These are phyloP conservation scores for Drosophila kurseongensis DNA, from an alignment of 1,140 invertebrate genomes.

Conservation along the genomic window DNA sequence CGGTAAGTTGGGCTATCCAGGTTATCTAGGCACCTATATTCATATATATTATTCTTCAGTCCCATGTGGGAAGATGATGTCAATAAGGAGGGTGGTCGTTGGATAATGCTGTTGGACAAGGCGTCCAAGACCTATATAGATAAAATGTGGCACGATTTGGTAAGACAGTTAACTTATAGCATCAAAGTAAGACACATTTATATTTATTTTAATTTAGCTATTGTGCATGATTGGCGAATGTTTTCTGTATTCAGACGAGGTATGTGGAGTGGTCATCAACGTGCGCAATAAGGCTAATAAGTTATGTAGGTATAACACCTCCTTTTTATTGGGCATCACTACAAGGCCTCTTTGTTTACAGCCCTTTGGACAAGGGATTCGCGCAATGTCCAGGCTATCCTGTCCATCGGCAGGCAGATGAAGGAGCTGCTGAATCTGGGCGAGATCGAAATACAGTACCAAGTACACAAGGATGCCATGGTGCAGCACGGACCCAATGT, in stretches of 20 bases:
- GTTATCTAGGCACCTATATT: background rate
- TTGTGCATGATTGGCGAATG: constrained; percentile 98
- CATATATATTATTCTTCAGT: constrained; percentile 68
- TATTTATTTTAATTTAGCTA: constrained; percentile 84
- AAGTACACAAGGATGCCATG: constrained; percentile 94
- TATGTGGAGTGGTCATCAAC: constrained; percentile 98
- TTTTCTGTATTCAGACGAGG: constrained; percentile 95
- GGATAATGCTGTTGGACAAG: constrained; percentile 96
- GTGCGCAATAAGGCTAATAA: constrained; percentile 96
- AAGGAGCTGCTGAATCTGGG: constrained; percentile 90
- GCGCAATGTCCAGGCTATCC: constrained; percentile 89
- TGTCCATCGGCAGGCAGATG: constrained; percentile 93
- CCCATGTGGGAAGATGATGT: constrained; percentile 99
- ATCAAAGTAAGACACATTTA: background rate
- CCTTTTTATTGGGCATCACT: constrained; percentile 4
- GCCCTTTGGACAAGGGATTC: constrained; percentile 96
- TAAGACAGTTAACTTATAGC: constrained; percentile 84
- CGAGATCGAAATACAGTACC: constrained; percentile 87
- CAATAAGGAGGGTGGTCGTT: constrained; percentile 95
- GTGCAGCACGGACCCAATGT: constrained; percentile 92
- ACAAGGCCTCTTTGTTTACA: constrained; percentile 56
- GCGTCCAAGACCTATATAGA: constrained; percentile 94
- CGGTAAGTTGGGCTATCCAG: constrained; percentile 82
- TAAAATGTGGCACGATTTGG: constrained; percentile 97
- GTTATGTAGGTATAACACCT: constrained; percentile 86